Evolutionary conservation across 2,888 invertebrate species (phyloP), one percentile per base, ranked within the genome.

Genomic region (Horisme vitalbata): DNA sequence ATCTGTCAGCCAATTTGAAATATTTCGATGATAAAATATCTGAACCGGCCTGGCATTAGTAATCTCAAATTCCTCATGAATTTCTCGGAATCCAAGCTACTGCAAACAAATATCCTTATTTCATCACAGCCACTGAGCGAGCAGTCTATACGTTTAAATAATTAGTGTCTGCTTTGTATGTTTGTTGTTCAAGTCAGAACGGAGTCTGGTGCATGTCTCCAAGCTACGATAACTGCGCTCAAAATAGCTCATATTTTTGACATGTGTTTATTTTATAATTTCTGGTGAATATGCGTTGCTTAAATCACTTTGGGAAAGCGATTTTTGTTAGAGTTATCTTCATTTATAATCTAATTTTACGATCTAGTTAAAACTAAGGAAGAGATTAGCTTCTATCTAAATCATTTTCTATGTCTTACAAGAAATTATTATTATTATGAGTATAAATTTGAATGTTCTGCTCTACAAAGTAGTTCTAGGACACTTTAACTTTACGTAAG

Each of bases 151-250:
- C 51, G 52, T 57, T 52, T 45, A 48, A 48, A 71, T 69, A 74
- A 73, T 77, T 71, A 74, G 67, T 69, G 75, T 62, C 72, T 55
- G 67, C 1, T 18, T 4, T 18, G 2, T 59, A 59, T 78, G 74
- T 80, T 78, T 76, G 73, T 76, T 75, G 68, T 68, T 62, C 56
- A 58, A 60, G 61, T 63, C 68, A 64, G 68, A 61, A 63, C 63
- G 57, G 63, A 67, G 65, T 68, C 78, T 79, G 79, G 60, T 57
- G 61, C 71, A 66, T 77, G 76, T 77, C 75, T 70, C 65, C 63
- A 60, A 44, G 30, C 27, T 45, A 50, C 54, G 56, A 56, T 59
- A 59, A 59, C 54, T 49, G 44, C 6, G 45, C 50, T 54, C 48
- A 56, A 52, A 51, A 56, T 59, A 56, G 18, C 30, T 45, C 34